Evolutionary conservation across 2,888 invertebrate species (phyloP).

Genomic region (Pilophorus perplexus): DNA sequence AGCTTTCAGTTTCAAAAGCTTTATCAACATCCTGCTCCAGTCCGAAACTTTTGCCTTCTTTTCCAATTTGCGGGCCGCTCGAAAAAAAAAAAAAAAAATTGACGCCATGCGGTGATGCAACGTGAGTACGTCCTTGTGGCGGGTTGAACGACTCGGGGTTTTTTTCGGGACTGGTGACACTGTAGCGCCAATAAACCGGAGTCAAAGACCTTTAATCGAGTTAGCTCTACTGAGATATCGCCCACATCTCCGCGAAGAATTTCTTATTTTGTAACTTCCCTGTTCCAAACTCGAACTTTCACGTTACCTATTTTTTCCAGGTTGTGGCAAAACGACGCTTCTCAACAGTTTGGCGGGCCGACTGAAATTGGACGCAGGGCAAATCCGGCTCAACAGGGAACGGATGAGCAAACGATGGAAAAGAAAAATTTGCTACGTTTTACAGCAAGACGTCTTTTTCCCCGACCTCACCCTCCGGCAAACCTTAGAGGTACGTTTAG

Average conservation of each 20-base stretch:
- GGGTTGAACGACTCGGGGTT: constrained; percentile 19
- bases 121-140: too few relatives aligned
- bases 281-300: background rate
- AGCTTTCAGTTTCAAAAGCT: constrained; percentile 34
- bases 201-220: constrained; percentile 1
- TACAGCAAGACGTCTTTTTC: constrained; percentile 80
- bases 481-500: constrained; percentile 63
- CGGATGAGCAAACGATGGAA: constrained; percentile 67
- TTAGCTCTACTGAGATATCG: background rate
- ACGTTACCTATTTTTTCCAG: constrained; percentile 52
- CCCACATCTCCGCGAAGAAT: background rate
- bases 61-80: background rate
- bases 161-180: constrained; percentile 22
- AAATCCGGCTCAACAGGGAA: constrained; percentile 64
- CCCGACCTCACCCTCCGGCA: constrained; percentile 73
- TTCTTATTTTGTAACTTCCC: background rate
- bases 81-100: too few relatives aligned
- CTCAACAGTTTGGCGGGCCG: constrained; percentile 73
- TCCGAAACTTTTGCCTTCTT: constrained; percentile 20
- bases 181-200: constrained; percentile 6
- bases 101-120: constrained; percentile 26
- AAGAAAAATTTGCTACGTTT: constrained; percentile 74
- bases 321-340: constrained; percentile 74
- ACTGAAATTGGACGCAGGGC: constrained; percentile 64
- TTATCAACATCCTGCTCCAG: constrained; percentile 25